Percentiles rank a stretch among this genome's conserved stretches.
Conservation (phyloP, 2,797 vertebrate species). For the Bufotes viridis region DNA sequence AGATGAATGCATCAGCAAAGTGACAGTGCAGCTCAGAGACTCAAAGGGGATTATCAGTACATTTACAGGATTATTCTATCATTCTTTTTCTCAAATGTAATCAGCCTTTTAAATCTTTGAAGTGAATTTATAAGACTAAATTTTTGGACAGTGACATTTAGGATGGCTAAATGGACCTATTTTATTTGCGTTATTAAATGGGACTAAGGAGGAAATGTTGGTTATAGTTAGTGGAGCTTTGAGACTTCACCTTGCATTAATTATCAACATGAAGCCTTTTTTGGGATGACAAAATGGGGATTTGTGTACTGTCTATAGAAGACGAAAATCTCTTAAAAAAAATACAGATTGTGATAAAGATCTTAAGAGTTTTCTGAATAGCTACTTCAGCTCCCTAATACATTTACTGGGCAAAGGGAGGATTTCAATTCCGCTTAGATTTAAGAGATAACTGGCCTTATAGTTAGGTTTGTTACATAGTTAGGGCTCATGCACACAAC, state of each 20-base stretch:
- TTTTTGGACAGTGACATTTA: background rate
- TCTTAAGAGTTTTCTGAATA: background rate
- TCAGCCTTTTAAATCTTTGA: conserved; percentile 35
- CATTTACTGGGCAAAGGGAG: background rate
- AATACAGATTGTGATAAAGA: background rate
- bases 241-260: background rate
- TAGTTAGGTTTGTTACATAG: too few species aligned
- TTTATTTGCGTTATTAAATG: background rate
- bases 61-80: conserved; percentile 44
- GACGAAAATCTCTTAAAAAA: background rate
- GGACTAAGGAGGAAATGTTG: background rate
- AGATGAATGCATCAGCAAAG: conserved; percentile 49
- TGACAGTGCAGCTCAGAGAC: conserved; percentile 28
- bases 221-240: background rate
- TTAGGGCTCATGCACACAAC: too few species aligned
- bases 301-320: background rate
- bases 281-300: background rate
- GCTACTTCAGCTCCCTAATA: background rate
- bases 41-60: conserved; percentile 45
- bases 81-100: conserved; percentile 7
- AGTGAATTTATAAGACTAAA: background rate
- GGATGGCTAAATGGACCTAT: background rate
- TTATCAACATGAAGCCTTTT: background rate
- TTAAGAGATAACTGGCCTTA: too few species aligned
- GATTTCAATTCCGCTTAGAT: background rate